A percentile compares a stretch with the other conserved stretches of the same genome.
phyloP scores from a whole-genome alignment of 2,113 vertebrate species.

The Piprites chloris region DNA sequence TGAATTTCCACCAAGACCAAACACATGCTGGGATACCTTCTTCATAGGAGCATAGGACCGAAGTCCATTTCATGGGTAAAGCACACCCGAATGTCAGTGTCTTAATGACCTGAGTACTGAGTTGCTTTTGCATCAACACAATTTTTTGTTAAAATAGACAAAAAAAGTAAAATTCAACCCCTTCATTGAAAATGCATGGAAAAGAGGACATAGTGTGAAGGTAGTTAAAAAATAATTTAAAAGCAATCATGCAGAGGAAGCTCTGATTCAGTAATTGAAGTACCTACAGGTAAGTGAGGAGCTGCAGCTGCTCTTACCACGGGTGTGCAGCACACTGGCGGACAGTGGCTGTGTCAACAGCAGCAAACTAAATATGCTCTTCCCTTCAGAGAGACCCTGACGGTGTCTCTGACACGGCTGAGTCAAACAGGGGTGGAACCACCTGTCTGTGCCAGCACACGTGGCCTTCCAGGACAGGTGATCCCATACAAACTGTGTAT shows the following conservation, averaged over 20 bases:
- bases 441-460: not conserved
- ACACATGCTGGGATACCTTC: not conserved
- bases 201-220: not conserved
- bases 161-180: not conserved
- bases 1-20: not conserved
- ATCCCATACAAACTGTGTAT: too few species aligned
- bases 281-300: not conserved
- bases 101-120: not conserved
- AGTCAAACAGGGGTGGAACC: not conserved
- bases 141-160: not conserved
- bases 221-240: not conserved
- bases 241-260: not conserved
- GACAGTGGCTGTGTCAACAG: fast-evolving
- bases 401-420: too few species aligned
- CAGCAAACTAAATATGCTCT: not conserved
- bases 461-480: not conserved
- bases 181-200: not conserved
- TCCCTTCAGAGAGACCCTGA: not conserved
- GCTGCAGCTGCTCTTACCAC: fast-evolving
- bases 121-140: not conserved
- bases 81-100: not conserved
- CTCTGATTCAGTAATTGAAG: not conserved
- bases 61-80: not conserved
- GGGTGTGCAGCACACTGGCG: not conserved
- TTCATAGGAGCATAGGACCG: not conserved